Evolutionary conservation across 2,113 vertebrate species (phyloP).

Genomic region (Bufo gargarizans): DNA sequence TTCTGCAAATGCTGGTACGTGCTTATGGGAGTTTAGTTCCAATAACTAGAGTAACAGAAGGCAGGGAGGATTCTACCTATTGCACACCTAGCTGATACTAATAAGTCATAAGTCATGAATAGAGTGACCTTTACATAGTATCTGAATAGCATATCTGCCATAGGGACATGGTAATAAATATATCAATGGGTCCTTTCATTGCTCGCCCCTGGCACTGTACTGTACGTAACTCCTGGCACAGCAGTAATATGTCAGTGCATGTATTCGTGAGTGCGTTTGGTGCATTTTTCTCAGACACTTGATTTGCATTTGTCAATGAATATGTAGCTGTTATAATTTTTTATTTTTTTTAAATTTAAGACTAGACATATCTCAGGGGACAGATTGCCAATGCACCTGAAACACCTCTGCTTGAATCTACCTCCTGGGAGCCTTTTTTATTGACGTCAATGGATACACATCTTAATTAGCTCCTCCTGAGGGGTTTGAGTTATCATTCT

Average conservation of each 20-base stretch:
- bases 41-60: not conserved
- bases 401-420: not conserved
- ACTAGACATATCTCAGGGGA: constrained; percentile 2
- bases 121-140: too few relatives aligned
- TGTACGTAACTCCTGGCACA: not conserved
- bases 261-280: not conserved
- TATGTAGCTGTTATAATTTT: not conserved
- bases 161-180: not conserved
- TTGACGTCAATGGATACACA: constrained; percentile 1
- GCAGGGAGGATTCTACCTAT: not conserved
- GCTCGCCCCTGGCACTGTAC: not conserved
- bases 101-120: not conserved
- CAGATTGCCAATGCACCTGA: not conserved
- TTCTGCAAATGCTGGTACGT: not conserved
- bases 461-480: not conserved
- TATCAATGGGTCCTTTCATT: not conserved
- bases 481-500: not conserved
- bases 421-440: not conserved
- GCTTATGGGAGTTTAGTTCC: not conserved
- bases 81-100: not conserved
- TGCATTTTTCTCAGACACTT: not conserved
- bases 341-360: not conserved
- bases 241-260: not conserved
- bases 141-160: not conserved
- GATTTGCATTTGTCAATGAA: not conserved